Evolutionary conservation across 2,113 vertebrate species (phyloP), one percentile per base, ranked within the genome.

Genomic region (Ursus arctos): DNA sequence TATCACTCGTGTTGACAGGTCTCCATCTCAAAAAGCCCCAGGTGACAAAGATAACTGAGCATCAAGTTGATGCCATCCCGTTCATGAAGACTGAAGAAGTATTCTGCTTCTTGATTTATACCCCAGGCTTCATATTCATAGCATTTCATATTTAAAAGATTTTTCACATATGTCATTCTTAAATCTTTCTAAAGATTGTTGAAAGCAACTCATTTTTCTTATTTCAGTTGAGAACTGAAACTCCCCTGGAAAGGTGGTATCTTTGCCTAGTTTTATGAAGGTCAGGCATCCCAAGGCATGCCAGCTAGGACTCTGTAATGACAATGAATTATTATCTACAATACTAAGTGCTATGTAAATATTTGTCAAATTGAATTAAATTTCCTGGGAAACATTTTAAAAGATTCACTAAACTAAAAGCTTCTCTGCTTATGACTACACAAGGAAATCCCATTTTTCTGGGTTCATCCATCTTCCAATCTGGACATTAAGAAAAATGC

Each of bases 111-210:
- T 81, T 95, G 94, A 94, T 95, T 93, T 88, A 84, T 88, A 43
- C 13, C n/a, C 18, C 28, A 13, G 16, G 9, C 47, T 53, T 97
- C 86, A 55, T 80, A 67, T 31, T 82, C 24, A 63, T 22, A 97
- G 18, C 2, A 26, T 83, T 82, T 92, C 9, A 92, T 85, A 85
- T 65, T 92, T 84, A 77, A 95, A 90, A 95, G 31, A 77, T 84
- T 85, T 97, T 65, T 97, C 71, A 59, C 28, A 65, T 33, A 22
- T 71, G 65, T 81, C 81, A 84, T 49, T 82, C 16, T 93, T 86
- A 92, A 86, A 95, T 95, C 53, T 97, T 94, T 63, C 84, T 49
- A 80, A 97, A 97, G 92, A 31, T 7, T 71, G 2, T 69, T 86
- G 84, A 94, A 86, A 86, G 53, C 1, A 88, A 69, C 11, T 57